Evolutionary conservation across 1,140 invertebrate genomes (phyloP).

Genomic region (Rhagoletis pomonella): DNA sequence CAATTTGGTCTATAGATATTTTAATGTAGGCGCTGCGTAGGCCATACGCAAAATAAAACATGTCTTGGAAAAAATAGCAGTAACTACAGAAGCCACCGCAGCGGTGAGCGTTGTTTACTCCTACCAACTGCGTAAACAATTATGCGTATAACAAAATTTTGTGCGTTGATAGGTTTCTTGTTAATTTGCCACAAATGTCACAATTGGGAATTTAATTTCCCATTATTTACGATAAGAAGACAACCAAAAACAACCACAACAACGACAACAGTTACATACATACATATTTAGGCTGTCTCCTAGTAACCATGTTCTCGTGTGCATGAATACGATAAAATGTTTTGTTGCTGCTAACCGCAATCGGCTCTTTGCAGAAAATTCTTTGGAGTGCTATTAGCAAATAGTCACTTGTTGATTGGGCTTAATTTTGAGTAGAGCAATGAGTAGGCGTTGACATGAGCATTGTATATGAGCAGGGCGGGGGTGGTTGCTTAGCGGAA

Average conservation of each 20-base stretch:
- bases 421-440: too few species aligned
- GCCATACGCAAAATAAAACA: not conserved
- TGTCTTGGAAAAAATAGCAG: too few species aligned
- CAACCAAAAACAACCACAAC: not conserved
- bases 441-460: too few species aligned
- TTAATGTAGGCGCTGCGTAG: not conserved
- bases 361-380: not conserved
- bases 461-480: too few species aligned
- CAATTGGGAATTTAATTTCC: slow-evolving; percentile 40
- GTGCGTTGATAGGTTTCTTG: slow-evolving; percentile 31
- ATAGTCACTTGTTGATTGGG: not conserved
- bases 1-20: not conserved
- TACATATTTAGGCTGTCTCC: not conserved
- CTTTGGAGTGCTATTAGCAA: slow-evolving; percentile 21
- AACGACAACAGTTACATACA: not conserved
- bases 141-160: not conserved
- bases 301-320: not conserved
- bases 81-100: not conserved
- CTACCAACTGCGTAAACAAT: not conserved
- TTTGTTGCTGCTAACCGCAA: not conserved
- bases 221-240: slow-evolving; percentile 8
- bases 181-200: slow-evolving; percentile 39
- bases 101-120: too few species aligned
- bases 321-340: not conserved
- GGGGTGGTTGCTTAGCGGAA: too few species aligned